Conservation (phyloP, 2,113 vertebrate species). For the Apteryx owenii region DNA sequence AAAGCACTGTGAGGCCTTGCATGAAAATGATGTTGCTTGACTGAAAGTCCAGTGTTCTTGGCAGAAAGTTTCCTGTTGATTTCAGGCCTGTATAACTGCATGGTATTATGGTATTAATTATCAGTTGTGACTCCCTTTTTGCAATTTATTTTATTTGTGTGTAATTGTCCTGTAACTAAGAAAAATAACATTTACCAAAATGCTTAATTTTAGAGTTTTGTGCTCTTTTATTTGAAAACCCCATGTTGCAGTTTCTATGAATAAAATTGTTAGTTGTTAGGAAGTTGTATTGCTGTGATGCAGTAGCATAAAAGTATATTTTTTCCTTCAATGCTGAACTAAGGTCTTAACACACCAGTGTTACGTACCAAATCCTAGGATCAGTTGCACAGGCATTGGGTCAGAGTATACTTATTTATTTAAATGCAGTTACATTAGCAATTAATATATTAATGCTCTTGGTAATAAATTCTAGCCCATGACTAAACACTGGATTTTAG, state of each 20-base stretch:
- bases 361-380: accelerated
- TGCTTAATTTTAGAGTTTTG: neutral
- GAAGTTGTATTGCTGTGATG: neutral
- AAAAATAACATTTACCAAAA: neutral
- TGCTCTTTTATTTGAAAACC: neutral
- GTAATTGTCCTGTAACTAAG: accelerated
- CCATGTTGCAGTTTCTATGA: neutral
- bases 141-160: neutral
- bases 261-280: neutral
- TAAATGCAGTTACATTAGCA: neutral
- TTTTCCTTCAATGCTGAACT: neutral
- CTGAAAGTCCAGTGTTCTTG: accelerated
- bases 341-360: neutral
- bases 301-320: accelerated
- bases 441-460: accelerated
- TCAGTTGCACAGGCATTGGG: neutral
- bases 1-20: neutral
- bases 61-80: neutral
- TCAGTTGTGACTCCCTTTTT: neutral
- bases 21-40: neutral
- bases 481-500: neutral
- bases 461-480: neutral
- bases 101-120: accelerated
- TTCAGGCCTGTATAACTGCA: accelerated
- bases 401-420: neutral